Evolutionary conservation across 2,888 invertebrate species (phyloP).

Genomic region (Scaptomyza reducta): DNA sequence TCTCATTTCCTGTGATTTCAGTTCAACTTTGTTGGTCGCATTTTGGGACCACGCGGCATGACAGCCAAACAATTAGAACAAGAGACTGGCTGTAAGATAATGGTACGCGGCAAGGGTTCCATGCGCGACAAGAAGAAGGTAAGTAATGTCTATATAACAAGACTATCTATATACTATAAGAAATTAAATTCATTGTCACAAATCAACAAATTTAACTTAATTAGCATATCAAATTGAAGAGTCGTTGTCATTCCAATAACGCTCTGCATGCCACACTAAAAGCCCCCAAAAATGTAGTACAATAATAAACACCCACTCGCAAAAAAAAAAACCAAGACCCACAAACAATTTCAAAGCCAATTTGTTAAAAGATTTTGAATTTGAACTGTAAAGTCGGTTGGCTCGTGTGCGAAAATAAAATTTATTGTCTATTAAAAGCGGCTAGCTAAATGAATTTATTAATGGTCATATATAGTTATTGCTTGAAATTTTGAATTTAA

Average conservation of each 20-base stretch:
- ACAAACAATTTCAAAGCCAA: conserved; percentile 31
- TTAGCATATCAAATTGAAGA: conserved; percentile 13
- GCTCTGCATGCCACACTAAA: conserved; percentile 40
- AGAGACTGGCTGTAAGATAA: conserved; percentile 99
- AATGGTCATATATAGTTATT: background rate
- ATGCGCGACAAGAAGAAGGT: conserved; percentile 99
- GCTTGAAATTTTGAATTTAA: background rate
- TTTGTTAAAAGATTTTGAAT: conserved; percentile 29
- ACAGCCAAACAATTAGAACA: conserved; percentile 99
- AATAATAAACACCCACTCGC: background rate
- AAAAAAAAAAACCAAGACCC: background rate
- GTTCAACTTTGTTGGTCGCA: conserved; percentile 99
- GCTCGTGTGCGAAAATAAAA: conserved; percentile 55
- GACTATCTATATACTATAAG: background rate
- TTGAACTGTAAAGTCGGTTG: conserved; percentile 50
- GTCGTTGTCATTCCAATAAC: conserved; percentile 18
- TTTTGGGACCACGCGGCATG: conserved; percentile 99
- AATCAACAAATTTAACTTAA: conserved; percentile 5
- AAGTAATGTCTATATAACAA: conserved; percentile 81
- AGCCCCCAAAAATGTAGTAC: conserved; percentile 9
- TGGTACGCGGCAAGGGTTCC: conserved; percentile 99
- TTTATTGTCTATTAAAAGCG: conserved; percentile 52
- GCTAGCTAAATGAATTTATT: conserved; percentile 12
- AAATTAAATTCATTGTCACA: background rate
- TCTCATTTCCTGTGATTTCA: conserved; percentile 85